Conservation (phyloP, 2,113 vertebrate genomes). For the Menura novaehollandiae region DNA sequence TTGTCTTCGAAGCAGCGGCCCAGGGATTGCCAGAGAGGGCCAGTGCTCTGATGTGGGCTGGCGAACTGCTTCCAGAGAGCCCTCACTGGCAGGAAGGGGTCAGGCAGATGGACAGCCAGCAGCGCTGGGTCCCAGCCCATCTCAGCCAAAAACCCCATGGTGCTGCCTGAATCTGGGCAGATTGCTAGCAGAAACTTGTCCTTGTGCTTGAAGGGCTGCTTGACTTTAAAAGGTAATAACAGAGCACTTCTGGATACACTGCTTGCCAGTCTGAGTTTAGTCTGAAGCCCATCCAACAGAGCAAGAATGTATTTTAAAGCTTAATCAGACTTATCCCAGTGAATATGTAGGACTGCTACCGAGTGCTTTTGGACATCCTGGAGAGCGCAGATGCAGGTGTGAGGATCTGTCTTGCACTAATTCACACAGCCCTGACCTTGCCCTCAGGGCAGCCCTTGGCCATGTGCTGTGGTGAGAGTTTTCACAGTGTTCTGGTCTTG, state of each 20-base stretch:
- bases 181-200: neutral
- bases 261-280: neutral
- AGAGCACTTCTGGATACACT: neutral
- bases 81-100: neutral
- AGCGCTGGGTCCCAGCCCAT: neutral
- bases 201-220: neutral
- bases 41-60: neutral
- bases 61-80: neutral
- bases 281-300: neutral
- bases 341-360: neutral
- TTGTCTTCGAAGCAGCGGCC: neutral
- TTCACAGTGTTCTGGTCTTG: neutral
- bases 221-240: neutral
- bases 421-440: neutral
- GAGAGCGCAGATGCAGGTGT: neutral
- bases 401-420: neutral
- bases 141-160: neutral
- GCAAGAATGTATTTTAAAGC: neutral
- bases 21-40: fast-evolving
- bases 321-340: neutral
- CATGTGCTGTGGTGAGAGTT: neutral
- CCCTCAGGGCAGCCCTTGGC: neutral
- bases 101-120: neutral
- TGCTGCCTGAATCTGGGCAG: neutral
- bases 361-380: neutral